phyloP scores from a whole-genome alignment of 2,888 invertebrate species.

The Troides aeacus region DNA sequence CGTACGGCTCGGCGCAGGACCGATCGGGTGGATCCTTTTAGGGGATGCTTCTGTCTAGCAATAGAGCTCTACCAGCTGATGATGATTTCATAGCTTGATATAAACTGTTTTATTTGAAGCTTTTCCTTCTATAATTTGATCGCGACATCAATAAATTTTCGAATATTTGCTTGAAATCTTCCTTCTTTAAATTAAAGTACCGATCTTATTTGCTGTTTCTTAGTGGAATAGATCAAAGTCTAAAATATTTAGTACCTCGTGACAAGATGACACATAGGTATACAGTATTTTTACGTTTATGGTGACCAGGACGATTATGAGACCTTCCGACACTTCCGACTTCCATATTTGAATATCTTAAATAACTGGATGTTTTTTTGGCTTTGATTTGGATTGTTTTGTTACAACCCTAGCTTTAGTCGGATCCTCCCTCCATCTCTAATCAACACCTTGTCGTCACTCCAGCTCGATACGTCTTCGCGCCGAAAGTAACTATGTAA shows the following conservation, averaged over 20 bases:
- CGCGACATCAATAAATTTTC: not conserved
- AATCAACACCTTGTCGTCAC: not conserved
- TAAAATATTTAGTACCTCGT: too few species aligned
- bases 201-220: too few species aligned
- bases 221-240: too few species aligned
- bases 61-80: too few species aligned
- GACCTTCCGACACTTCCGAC: not conserved
- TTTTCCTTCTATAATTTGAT: not conserved
- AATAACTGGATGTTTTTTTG: not conserved
- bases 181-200: not conserved
- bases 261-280: too few species aligned
- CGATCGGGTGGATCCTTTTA: too few species aligned
- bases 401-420: not conserved
- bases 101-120: not conserved
- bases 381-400: not conserved
- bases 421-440: not conserved
- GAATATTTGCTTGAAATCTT: not conserved
- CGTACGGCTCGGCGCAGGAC: too few species aligned
- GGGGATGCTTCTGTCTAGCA: too few species aligned
- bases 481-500: constrained; percentile 12
- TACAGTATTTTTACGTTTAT: too few species aligned
- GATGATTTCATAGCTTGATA: too few species aligned
- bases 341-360: too few species aligned
- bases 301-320: too few species aligned
- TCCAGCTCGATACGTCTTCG: constrained; percentile 12